Conservation (phyloP, 1,140 invertebrate genomes). For the Drosophila quadrilineata region DNA sequence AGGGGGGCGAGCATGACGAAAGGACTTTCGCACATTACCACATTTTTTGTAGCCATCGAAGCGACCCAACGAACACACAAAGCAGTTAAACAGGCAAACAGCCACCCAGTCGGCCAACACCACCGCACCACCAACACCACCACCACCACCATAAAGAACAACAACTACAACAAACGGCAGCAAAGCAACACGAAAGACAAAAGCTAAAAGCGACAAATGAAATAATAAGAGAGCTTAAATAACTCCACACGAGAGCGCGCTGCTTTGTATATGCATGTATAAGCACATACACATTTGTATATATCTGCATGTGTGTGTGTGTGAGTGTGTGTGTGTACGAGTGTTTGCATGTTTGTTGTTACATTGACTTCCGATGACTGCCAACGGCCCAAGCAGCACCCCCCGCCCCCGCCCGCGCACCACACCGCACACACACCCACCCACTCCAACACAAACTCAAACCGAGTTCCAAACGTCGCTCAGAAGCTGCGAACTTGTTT, state of each 20-base stretch:
- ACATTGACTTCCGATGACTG: slow-evolving; percentile 80
- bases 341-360: slow-evolving; percentile 78
- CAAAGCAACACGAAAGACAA: slow-evolving; percentile 72
- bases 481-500: slow-evolving; percentile 79
- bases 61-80: slow-evolving; percentile 31
- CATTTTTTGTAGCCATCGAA: slow-evolving; percentile 51
- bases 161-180: slow-evolving; percentile 27
- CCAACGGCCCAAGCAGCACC: slow-evolving; percentile 34
- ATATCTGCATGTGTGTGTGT: slow-evolving; percentile 9
- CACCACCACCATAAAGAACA: slow-evolving; percentile 25
- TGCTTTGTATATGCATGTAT: slow-evolving; percentile 17
- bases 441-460: slow-evolving; percentile 30
- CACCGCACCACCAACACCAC: slow-evolving; percentile 62
- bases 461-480: slow-evolving; percentile 32
- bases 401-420: neutral
- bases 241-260: slow-evolving; percentile 73
- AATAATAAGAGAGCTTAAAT: slow-evolving; percentile 80
- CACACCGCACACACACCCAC: too few species aligned
- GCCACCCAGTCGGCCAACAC: slow-evolving; percentile 57
- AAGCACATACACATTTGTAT: neutral
- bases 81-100: slow-evolving; percentile 42
- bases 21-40: slow-evolving; percentile 79
- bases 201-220: slow-evolving; percentile 80
- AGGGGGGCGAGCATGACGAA: slow-evolving; percentile 69
- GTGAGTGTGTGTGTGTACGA: slow-evolving; percentile 8